Conservation (phyloP, 2,797 vertebrate species). For the Bryconaethiops microstoma region DNA sequence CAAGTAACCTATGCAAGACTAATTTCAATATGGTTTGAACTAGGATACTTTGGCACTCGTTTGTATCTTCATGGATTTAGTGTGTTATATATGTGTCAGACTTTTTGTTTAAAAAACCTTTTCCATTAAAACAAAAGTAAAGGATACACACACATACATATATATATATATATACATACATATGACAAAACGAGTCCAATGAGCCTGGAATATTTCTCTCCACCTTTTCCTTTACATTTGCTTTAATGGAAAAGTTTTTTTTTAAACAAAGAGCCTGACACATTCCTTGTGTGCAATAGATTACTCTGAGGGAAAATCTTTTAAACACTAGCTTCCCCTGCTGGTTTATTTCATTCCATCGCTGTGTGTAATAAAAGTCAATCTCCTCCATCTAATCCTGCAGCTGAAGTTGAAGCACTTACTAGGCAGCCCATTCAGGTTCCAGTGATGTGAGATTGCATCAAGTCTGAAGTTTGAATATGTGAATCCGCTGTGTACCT, state of each 20-base stretch:
- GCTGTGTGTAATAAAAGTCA: slow-evolving; percentile 37
- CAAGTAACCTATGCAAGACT: neutral
- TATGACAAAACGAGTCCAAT: no score
- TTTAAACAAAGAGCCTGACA: slow-evolving; percentile 10
- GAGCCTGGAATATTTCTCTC: neutral
- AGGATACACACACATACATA: no score
- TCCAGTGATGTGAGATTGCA: slow-evolving; percentile 22
- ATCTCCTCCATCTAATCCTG: slow-evolving; percentile 22
- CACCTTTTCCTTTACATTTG: neutral
- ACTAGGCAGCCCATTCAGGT: slow-evolving; percentile 18
- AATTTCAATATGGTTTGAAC: neutral
- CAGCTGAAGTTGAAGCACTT: slow-evolving; percentile 30
- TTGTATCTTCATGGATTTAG: neutral
- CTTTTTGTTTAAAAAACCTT: no score
- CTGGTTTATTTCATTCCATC: slow-evolving; percentile 51
- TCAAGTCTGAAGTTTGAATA: slow-evolving; percentile 11
- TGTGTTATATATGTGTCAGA: no score
- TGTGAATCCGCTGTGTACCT: slow-evolving; percentile 11
- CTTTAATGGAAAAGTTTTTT: slow-evolving; percentile 22
- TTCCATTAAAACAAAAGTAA: no score
- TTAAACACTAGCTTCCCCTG: slow-evolving; percentile 28
- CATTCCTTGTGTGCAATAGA: slow-evolving; percentile 17
- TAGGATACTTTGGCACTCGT: neutral
- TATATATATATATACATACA: no score
- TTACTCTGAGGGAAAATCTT: slow-evolving; percentile 28